Conservation (phyloP, 2,113 vertebrate genomes). For the Marmota flaviventris region DNA sequence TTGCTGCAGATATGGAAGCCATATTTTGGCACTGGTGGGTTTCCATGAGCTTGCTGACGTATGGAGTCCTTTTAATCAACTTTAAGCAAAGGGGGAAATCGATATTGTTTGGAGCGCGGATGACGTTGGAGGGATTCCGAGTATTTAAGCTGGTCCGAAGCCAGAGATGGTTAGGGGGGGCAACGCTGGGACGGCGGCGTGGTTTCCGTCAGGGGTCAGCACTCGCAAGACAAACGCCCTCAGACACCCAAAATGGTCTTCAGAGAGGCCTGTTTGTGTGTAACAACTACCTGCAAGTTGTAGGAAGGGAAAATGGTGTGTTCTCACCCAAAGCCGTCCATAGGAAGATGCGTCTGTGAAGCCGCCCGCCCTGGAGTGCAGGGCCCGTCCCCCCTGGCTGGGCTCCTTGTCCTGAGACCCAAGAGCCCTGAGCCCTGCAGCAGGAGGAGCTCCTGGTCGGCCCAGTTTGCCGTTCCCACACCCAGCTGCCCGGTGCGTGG, state of each 20-base stretch:
- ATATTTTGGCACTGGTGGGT: not conserved
- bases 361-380: too few relatives aligned
- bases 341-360: not conserved
- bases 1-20: not conserved
- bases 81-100: constrained; percentile 28
- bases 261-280: not conserved
- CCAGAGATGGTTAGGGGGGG: not conserved
- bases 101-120: not conserved
- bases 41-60: constrained; percentile 3
- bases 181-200: not conserved
- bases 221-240: not conserved
- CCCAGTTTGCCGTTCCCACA: rapidly evolving
- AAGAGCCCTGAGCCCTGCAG: not conserved
- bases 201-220: not conserved
- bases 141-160: not conserved
- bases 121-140: constrained; percentile 12
- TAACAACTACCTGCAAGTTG: not conserved
- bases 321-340: not conserved
- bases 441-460: not conserved
- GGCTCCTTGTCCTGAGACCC: not conserved
- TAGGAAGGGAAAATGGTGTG: not conserved
- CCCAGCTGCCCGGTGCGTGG: not conserved
- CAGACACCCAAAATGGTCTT: not conserved
- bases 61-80: constrained; percentile 67
- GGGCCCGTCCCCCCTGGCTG: too few relatives aligned